Evolutionary conservation across 2,888 invertebrate genomes (phyloP).

Genomic region (Ophion ellenae): DNA sequence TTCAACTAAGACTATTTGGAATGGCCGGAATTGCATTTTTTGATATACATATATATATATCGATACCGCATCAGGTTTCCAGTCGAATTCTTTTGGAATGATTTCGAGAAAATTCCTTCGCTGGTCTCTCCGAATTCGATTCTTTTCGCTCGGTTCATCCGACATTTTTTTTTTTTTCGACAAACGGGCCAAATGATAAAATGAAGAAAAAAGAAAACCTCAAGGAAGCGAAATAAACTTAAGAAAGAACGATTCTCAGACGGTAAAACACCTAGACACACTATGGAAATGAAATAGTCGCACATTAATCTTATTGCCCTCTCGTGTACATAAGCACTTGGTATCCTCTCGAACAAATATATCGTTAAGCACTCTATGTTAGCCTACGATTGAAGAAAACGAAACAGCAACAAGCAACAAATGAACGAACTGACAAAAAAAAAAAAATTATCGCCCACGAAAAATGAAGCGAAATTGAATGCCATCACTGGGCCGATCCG

Average conservation of each 20-base stretch:
- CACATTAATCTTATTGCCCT: slow-evolving; percentile 45
- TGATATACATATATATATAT: neutral
- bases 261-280: neutral
- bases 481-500: neutral
- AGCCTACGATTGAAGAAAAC: slow-evolving; percentile 20
- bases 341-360: slow-evolving; percentile 64
- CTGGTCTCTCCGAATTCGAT: neutral
- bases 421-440: slow-evolving; percentile 16
- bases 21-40: neutral
- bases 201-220: neutral
- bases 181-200: neutral
- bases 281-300: slow-evolving; percentile 17
- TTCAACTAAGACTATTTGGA: neutral
- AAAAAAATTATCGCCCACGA: slow-evolving; percentile 12
- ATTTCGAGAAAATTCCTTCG: neutral
- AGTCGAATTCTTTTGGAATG: neutral
- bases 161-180: neutral
- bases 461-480: neutral
- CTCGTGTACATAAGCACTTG: slow-evolving; percentile 48
- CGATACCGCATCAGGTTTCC: neutral
- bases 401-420: slow-evolving; percentile 8
- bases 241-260: slow-evolving; percentile 6
- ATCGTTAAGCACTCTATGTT: slow-evolving; percentile 55
- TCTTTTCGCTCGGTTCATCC: neutral
- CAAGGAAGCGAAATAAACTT: slow-evolving; percentile 1